Evolutionary conservation across 1,140 invertebrate species (phyloP).

Genomic region (Zaprionus africanus): DNA sequence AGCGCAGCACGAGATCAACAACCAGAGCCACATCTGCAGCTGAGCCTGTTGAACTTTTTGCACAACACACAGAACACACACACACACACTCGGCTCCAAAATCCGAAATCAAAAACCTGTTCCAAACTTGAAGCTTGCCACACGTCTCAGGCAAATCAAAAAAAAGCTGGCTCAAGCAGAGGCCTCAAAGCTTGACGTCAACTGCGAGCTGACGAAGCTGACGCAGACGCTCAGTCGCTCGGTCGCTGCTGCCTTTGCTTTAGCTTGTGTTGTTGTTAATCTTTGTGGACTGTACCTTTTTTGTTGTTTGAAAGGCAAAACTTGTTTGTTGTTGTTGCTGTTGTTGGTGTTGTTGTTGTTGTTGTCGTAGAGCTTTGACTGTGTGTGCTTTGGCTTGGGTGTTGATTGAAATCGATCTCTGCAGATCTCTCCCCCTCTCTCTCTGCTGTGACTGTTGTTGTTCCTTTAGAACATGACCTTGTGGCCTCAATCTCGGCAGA

Average conservation of each 20-base stretch:
- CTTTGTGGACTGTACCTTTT: conserved; percentile 73
- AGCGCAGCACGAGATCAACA: conserved; percentile 60
- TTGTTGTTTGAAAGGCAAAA: conserved; percentile 70
- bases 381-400: conserved; percentile 32
- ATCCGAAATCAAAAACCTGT: conserved; percentile 77
- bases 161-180: conserved; percentile 37
- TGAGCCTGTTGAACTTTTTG: conserved; percentile 75
- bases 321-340: conserved; percentile 47
- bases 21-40: conserved; percentile 40
- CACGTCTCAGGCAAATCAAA: conserved; percentile 78
- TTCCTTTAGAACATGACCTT: conserved; percentile 23
- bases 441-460: conserved; percentile 9
- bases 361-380: conserved; percentile 32
- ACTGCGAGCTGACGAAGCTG: conserved; percentile 12
- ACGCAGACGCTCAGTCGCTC: conserved; percentile 8
- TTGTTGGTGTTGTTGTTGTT: conserved; percentile 44
- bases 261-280: conserved; percentile 59
- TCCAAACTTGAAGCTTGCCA: conserved; percentile 69
- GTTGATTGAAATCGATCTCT: conserved; percentile 76
- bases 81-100: conserved; percentile 56
- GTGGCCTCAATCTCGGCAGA: conserved; percentile 52
- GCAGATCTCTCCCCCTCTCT: background rate
- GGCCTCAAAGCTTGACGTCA: conserved; percentile 45
- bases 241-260: conserved; percentile 22
- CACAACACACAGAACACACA: conserved; percentile 28